Evolutionary conservation across 2,113 vertebrate genomes (phyloP).

Genomic region (Myiagra hebetior): DNA sequence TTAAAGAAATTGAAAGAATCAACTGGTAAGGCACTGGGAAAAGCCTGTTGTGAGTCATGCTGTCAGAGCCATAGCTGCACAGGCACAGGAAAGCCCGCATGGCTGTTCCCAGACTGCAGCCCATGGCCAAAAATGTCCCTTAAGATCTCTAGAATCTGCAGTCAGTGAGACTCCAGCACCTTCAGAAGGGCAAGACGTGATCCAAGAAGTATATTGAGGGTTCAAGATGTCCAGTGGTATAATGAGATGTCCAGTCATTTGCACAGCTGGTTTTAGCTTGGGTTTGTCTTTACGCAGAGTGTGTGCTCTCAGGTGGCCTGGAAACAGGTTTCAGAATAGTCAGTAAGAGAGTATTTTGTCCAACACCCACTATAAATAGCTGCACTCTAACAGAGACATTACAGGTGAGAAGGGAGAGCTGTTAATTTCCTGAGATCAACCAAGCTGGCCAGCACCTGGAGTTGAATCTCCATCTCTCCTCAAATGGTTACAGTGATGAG

Average conservation of each 20-base stretch:
- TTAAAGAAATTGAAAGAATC: conserved; percentile 30
- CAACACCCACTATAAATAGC: not conserved
- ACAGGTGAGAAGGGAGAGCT: not conserved
- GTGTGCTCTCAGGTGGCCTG: not conserved
- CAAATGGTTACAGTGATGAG: not conserved
- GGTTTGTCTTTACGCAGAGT: not conserved
- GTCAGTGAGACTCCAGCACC: no score
- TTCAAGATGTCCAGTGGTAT: not conserved
- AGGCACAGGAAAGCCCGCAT: not conserved
- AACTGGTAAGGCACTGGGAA: not conserved
- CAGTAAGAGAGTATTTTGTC: not conserved
- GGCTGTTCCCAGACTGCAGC: not conserved
- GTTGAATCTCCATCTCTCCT: not conserved
- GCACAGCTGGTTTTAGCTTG: not conserved
- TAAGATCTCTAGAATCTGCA: not conserved
- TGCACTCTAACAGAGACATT: not conserved
- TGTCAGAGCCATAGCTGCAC: not conserved
- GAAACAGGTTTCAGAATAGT: not conserved
- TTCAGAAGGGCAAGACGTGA: not conserved
- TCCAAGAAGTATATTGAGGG: not conserved
- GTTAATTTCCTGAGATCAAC: not conserved
- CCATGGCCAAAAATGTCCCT: not conserved
- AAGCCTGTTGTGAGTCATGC: not conserved
- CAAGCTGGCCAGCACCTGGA: not conserved
- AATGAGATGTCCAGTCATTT: not conserved